These are phyloP conservation scores for Phengaris arion DNA, from an alignment of 2,888 invertebrate genomes.

Conservation along the genomic window DNA sequence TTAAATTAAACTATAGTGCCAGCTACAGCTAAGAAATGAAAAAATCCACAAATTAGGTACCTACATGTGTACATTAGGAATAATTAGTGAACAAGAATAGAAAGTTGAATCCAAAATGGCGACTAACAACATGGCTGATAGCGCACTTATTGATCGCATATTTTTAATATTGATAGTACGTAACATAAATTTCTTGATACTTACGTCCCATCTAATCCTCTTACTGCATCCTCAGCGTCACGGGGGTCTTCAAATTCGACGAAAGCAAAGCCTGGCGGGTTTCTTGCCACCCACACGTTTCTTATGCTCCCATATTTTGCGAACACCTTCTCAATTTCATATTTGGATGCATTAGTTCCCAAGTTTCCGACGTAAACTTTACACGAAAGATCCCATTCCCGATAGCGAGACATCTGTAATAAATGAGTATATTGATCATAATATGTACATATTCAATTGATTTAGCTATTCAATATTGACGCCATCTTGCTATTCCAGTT, in stretches of 20 bases:
- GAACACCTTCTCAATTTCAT: slow-evolving; percentile 93
- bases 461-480: slow-evolving; percentile 26
- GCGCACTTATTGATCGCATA: not conserved
- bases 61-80: no score
- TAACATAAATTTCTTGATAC: slow-evolving; percentile 43
- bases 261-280: slow-evolving; percentile 95
- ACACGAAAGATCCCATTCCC: slow-evolving; percentile 91
- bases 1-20: no score
- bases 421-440: not conserved
- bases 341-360: slow-evolving; percentile 93
- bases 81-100: not conserved
- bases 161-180: not conserved
- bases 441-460: not conserved
- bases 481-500: slow-evolving; percentile 40
- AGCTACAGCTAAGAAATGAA: not conserved
- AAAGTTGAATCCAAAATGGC: slow-evolving; percentile 39
- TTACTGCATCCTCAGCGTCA: slow-evolving; percentile 92
- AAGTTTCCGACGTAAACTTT: slow-evolving; percentile 96
- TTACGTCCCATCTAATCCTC: slow-evolving; percentile 87
- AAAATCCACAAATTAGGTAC: not conserved
- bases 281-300: slow-evolving; percentile 96
- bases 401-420: slow-evolving; percentile 83
- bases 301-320: slow-evolving; percentile 92
- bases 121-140: slow-evolving; percentile 34
- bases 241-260: slow-evolving; percentile 93